Percentiles rank a stretch among this genome's conserved stretches.
Conservation (phyloP, 2,888 invertebrate genomes). For the Nemoura dubitans region DNA sequence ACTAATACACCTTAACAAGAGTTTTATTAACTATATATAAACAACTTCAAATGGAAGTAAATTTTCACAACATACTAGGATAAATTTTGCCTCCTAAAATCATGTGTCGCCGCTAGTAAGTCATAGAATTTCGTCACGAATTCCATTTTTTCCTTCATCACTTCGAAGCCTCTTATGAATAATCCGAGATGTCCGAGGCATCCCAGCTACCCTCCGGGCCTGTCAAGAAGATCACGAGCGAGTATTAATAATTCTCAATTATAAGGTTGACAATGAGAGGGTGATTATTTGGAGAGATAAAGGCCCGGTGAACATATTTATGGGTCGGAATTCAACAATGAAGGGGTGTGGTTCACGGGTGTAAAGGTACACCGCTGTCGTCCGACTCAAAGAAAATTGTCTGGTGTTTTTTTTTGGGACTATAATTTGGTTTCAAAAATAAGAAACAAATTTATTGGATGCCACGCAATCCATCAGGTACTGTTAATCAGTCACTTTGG, state of each 20-base stretch:
- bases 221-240: not conserved
- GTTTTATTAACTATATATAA: no score
- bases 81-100: no score
- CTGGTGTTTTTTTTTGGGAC: not conserved
- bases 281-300: slow-evolving; percentile 36
- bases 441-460: not conserved
- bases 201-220: not conserved
- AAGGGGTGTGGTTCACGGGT: slow-evolving; percentile 22
- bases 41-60: no score
- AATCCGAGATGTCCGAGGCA: no score
- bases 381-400: slow-evolving; percentile 9
- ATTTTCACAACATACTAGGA: no score
- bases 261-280: slow-evolving; percentile 37
- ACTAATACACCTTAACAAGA: no score
- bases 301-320: slow-evolving; percentile 29
- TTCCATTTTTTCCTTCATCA: no score
- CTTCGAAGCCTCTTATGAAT: no score
- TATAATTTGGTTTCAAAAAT: not conserved
- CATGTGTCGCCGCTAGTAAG: no score
- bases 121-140: no score
- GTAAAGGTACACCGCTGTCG: not conserved
- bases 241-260: slow-evolving; percentile 43
- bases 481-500: not conserved
- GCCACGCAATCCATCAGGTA: not conserved
- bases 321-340: slow-evolving; percentile 10